These are phyloP conservation scores for Acomys russatus DNA, from an alignment of 2,797 vertebrate genomes.

Conservation along the genomic window DNA sequence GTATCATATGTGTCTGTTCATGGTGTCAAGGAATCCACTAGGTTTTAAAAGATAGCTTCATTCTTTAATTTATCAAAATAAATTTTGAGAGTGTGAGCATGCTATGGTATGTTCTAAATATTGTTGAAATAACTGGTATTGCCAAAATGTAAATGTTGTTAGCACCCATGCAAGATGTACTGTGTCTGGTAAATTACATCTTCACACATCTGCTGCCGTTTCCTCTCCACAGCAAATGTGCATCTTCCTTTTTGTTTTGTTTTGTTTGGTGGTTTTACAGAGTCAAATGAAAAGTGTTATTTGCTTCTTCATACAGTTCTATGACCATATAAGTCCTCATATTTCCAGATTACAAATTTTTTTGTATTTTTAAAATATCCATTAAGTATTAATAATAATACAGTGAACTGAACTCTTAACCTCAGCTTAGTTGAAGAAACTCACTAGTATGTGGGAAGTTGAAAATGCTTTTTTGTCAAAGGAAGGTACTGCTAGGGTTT, in stretches of 20 bases:
- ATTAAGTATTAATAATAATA: conserved; percentile 62
- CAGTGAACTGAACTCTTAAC: neutral
- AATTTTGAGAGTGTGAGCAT: conserved; percentile 52
- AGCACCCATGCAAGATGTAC: neutral
- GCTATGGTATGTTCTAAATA: conserved; percentile 46
- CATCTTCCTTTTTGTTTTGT: neutral
- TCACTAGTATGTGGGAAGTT: neutral
- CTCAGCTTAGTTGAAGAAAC: conserved; percentile 50
- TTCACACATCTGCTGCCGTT: conserved; percentile 36
- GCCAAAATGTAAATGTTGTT: conserved; percentile 55
- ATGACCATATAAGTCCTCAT: neutral
- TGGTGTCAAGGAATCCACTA: neutral
- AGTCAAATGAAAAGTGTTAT: conserved; percentile 20
- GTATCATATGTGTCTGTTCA: neutral
- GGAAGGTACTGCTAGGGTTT: neutral
- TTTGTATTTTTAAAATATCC: conserved; percentile 20
- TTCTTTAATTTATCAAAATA: conserved; percentile 61
- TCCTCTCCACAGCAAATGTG: conserved; percentile 8
- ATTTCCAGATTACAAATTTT: conserved; percentile 46
- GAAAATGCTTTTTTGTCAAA: conserved; percentile 45
- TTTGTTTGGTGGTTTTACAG: conserved; percentile 37
- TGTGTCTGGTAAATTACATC: neutral
- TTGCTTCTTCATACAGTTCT: conserved; percentile 12
- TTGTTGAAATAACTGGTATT: conserved; percentile 41
- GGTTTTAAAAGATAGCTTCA: conserved; percentile 58